Evolutionary conservation across 2,797 vertebrate genomes (phyloP), one percentile per base, ranked within the genome.

Genomic region (Platyrinchus mystaceus): DNA sequence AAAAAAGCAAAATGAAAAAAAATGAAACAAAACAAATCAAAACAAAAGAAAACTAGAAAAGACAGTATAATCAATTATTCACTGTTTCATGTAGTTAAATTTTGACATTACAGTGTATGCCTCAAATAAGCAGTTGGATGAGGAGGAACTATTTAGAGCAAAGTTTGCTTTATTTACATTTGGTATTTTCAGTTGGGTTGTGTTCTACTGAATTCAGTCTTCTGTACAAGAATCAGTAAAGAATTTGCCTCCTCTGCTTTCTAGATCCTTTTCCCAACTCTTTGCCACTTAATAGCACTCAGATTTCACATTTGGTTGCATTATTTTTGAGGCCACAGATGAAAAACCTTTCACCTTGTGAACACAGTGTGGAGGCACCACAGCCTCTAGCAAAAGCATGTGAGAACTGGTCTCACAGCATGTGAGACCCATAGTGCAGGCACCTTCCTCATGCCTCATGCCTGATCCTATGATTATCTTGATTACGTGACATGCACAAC

Each of bases 401-500:
- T 0, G 0, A 63, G 36, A 36, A 23, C 5, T 62, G 39, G n/a
- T n/a, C n/a, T n/a, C n/a, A n/a, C n/a, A n/a, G n/a, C n/a, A n/a
- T n/a, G n/a, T n/a, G 70, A 47, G 18, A 70, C 6, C 39, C 21
- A 37, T 21, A 26, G 30, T 0, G 2, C 3, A 7, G 14, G 5
- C 8, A 62, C 7, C 15, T 14, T 59, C 28, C 16, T 63, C 14
- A 6, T 0, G 1, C 22, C 23, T 73, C 1, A 0, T 32, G 7
- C 26, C 17, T 1, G 1, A 12, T 28, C 30, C 24, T 32, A 0
- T 18, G 36, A 19, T 18, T 18, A 14, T 1, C 26, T 24, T 3
- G 1, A 7, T 12, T 36, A 14, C 1, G 5, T 17, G 67, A 36
- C 13, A 17, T 2, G 5, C 27, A 55, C 27, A 24, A 16, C 9